phyloP scores from a whole-genome alignment of 2,113 vertebrate genomes.

The Chunga burmeisteri region DNA sequence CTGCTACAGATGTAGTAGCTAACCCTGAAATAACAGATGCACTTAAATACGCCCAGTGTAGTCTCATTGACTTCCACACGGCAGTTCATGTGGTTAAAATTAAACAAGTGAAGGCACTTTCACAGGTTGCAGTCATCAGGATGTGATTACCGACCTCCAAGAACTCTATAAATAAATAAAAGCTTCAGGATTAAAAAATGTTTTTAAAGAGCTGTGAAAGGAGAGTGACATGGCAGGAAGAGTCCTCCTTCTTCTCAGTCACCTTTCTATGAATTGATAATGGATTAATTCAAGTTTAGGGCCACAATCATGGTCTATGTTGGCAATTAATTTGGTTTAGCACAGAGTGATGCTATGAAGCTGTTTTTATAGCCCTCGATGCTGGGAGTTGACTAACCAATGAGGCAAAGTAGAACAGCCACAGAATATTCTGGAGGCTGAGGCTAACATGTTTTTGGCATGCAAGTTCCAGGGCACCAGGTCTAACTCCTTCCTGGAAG shows the following conservation, averaged over 20 bases:
- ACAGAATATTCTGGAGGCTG: neutral
- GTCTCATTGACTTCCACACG: neutral
- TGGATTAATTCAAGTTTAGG: neutral
- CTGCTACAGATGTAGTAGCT: neutral
- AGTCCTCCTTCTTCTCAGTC: neutral
- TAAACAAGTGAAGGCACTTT: neutral
- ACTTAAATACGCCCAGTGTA: neutral
- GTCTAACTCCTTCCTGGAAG: neutral
- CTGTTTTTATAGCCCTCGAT: neutral
- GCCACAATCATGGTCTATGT: neutral
- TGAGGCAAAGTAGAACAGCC: neutral
- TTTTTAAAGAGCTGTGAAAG: neutral
- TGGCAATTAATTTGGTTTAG: neutral
- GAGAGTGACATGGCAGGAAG: neutral
- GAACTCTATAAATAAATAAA: neutral
- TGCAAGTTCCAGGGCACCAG: neutral
- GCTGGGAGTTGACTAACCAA: neutral
- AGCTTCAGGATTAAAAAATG: neutral
- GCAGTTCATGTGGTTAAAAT: neutral
- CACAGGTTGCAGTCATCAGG: neutral
- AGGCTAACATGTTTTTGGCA: neutral
- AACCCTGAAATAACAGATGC: neutral
- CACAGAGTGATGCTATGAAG: neutral
- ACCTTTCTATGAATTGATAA: neutral
- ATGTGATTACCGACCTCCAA: neutral